Evolutionary conservation across 2,888 invertebrate species (phyloP), one percentile per base, ranked within the genome.

Genomic region (Cinara cedri): DNA sequence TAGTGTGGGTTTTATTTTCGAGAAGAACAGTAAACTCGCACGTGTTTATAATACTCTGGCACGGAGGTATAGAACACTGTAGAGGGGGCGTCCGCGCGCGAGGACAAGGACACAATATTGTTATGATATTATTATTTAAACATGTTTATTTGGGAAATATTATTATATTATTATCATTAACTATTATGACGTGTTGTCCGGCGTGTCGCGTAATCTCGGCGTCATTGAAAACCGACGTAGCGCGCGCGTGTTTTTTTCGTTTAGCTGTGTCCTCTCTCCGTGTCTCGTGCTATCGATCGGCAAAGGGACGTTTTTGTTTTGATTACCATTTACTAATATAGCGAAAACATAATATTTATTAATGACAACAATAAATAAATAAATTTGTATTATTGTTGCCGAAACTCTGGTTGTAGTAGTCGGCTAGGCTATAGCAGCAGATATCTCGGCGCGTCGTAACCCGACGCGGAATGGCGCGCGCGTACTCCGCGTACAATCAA

Each of bases 11-110:
- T 49, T 49, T n/a, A 10, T 10, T 34, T 60, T 72, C 74, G 63
- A 63, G 6, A 34, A 65, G 74, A 74, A 74, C 63, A 65, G 21
- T 46, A 24, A 65, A 75, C 24, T 62, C 19, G 24, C 14, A 6
- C 10, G 62, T 75, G 74, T 75, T 75, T 75, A 75, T 75, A 65
- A 75, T 75, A 75, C 65, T 6, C 34, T n/a, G n/a, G 65, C 14
- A 16, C 19, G 44, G 49, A 71, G 71, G 42, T n/a, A n/a, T n/a
- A n/a, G n/a, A n/a, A n/a, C n/a, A 44, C 65, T 11, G 54, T 42
- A 34, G 34, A 6, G 34, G 34, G 6, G 42, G 21, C 55, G 34
- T 26, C 46, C 3, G 34, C 54, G 74, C 49, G 44, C 74, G 65
- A 42, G 63, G 34, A 75, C 74, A 75, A 74, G 72, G 72, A 74